phyloP scores from a whole-genome alignment of 2,888 invertebrate species.

The Drosophila mimica region DNA sequence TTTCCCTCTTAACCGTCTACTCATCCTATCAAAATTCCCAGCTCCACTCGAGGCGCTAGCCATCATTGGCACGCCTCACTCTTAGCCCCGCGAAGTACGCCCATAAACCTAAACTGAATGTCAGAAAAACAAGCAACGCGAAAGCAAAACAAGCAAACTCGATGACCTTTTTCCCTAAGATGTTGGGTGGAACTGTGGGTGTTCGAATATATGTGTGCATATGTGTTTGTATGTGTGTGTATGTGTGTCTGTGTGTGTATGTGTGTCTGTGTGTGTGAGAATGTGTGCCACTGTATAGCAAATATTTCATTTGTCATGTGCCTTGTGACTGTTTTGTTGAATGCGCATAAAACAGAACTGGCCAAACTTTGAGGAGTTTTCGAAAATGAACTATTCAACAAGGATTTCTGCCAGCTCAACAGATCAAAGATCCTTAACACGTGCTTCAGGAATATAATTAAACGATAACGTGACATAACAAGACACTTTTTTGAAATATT shows the following conservation, averaged over 20 bases:
- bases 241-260: constrained; percentile 7
- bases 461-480: not conserved
- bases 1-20: not conserved
- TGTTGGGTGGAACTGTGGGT: constrained; percentile 33
- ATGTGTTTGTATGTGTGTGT: too few relatives aligned
- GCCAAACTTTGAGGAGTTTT: constrained; percentile 32
- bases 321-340: constrained; percentile 59
- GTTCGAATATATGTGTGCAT: not conserved
- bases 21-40: constrained; percentile 1
- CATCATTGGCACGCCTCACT: constrained; percentile 58
- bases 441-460: constrained; percentile 7
- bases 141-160: constrained; percentile 43
- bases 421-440: constrained; percentile 31
- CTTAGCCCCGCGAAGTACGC: constrained; percentile 19
- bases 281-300: constrained; percentile 43
- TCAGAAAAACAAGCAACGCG: constrained; percentile 48
- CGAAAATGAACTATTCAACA: constrained; percentile 47
- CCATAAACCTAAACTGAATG: constrained; percentile 52
- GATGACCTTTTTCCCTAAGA: constrained; percentile 68
- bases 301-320: constrained; percentile 69
- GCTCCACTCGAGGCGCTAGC: constrained; percentile 29
- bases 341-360: constrained; percentile 42
- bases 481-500: not conserved
- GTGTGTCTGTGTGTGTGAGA: constrained; percentile 4
- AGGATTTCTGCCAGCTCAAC: not conserved